Evolutionary conservation across 2,888 invertebrate genomes (phyloP).

Genomic region (Molorchus minor): DNA sequence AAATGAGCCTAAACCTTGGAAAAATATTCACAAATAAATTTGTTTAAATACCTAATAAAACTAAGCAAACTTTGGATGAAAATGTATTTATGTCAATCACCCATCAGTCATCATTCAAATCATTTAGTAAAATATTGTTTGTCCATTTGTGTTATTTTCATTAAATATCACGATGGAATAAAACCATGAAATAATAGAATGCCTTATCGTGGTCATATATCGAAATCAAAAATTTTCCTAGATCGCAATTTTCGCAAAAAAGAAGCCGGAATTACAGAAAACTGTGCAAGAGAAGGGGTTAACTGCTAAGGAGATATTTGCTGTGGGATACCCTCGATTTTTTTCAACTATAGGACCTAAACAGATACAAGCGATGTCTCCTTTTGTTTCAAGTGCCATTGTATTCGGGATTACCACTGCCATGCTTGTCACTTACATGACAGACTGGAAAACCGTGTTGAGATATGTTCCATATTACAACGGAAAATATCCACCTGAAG

Average conservation of each 20-base stretch:
- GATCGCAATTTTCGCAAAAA: slow-evolving; percentile 9
- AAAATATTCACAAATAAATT: too few species aligned
- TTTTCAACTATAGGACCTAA: slow-evolving; percentile 4
- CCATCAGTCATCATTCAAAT: too few species aligned
- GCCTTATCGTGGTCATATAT: slow-evolving; percentile 14
- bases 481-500: slow-evolving; percentile 10
- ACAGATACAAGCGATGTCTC: slow-evolving; percentile 14
- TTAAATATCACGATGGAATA: too few species aligned
- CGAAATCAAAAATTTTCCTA: slow-evolving; percentile 25
- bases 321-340: neutral
- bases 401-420: slow-evolving; percentile 1
- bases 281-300: neutral
- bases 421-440: slow-evolving; percentile 4
- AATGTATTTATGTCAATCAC: too few species aligned
- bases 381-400: slow-evolving; percentile 16
- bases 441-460: slow-evolving; percentile 15
- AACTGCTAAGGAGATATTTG: neutral
- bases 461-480: slow-evolving; percentile 13
- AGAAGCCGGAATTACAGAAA: neutral
- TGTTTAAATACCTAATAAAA: too few species aligned
- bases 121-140: too few species aligned
- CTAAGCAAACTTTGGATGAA: too few species aligned
- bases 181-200: too few species aligned
- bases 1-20: too few species aligned
- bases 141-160: too few species aligned